Conservation (phyloP, 1,140 invertebrate species). For the Notospermus geniculatus region DNA sequence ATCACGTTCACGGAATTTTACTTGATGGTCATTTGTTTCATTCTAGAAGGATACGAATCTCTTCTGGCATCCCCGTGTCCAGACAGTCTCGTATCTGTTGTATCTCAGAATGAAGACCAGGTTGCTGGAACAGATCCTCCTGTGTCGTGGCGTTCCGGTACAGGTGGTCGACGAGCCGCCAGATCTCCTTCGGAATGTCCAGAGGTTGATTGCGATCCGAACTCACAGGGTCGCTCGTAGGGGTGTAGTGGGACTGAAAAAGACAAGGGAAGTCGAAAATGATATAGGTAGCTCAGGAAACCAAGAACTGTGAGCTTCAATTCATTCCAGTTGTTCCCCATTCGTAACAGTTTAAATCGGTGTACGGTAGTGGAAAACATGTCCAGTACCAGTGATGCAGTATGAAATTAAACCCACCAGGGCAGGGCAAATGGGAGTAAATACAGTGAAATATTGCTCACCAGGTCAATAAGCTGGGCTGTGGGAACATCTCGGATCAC, state of each 20-base stretch:
- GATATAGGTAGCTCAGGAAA: too few relatives aligned
- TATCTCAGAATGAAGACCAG: constrained; percentile 74
- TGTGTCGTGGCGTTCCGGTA: constrained; percentile 75
- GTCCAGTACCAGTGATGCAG: not conserved
- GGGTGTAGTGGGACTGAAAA: too few relatives aligned
- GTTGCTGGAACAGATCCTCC: constrained; percentile 79
- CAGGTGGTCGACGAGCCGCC: constrained; percentile 87
- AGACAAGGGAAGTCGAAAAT: too few relatives aligned
- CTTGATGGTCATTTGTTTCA: constrained; percentile 60
- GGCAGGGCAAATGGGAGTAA: not conserved
- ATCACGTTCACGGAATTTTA: too few relatives aligned
- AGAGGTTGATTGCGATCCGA: constrained; percentile 20
- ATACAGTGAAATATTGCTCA: constrained; percentile 53
- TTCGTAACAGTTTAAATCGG: not conserved
- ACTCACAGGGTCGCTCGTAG: too few relatives aligned
- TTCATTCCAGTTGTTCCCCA: too few relatives aligned
- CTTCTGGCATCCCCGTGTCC: constrained; percentile 70
- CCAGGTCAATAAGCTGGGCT: constrained; percentile 75
- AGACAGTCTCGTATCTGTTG: constrained; percentile 84
- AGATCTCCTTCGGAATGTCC: constrained; percentile 84
- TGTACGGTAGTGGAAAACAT: not conserved
- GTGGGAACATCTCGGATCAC: constrained; percentile 74
- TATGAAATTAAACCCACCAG: too few relatives aligned
- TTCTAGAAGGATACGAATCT: constrained; percentile 67
- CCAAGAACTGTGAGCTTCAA: too few relatives aligned